A percentile compares a stretch with the other conserved stretches of the same genome.
Evolutionary conservation across 1,140 invertebrate genomes (phyloP).

Genomic region (Orius insidiosus): DNA sequence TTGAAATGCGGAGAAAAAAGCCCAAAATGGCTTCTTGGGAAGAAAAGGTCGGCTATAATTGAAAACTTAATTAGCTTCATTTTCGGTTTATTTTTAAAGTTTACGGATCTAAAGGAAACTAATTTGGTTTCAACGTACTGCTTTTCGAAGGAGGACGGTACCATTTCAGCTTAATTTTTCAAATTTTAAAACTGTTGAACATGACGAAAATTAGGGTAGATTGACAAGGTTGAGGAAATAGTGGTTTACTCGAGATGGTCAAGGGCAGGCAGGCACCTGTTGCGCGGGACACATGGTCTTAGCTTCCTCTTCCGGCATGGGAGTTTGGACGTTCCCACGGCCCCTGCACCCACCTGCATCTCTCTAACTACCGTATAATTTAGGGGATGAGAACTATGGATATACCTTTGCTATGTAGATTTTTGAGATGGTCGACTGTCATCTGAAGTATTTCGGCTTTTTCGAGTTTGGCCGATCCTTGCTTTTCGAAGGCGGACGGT

Average conservation of each 20-base stretch:
- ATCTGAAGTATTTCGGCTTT: slow-evolving; percentile 96
- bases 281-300: neutral
- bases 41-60: too few relatives aligned
- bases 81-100: too few relatives aligned
- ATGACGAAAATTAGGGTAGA: too few relatives aligned
- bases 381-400: slow-evolving; percentile 2
- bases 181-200: too few relatives aligned
- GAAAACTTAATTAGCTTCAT: too few relatives aligned
- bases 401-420: slow-evolving; percentile 82
- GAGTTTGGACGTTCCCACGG: slow-evolving; percentile 2
- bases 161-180: too few relatives aligned
- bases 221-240: neutral
- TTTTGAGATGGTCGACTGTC: slow-evolving; percentile 90
- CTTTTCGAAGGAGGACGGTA: too few relatives aligned
- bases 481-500: slow-evolving; percentile 91
- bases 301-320: slow-evolving; percentile 6
- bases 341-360: slow-evolving; percentile 9
- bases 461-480: slow-evolving; percentile 91
- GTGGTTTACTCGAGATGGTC: slow-evolving; percentile 1
- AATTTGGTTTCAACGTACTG: too few relatives aligned
- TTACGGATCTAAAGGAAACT: too few relatives aligned
- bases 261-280: neutral
- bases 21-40: too few relatives aligned
- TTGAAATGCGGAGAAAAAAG: too few relatives aligned
- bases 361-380: neutral